Evolutionary conservation across 1,140 invertebrate species (phyloP).

Genomic region (Scaptodrosophila lebanonensis): DNA sequence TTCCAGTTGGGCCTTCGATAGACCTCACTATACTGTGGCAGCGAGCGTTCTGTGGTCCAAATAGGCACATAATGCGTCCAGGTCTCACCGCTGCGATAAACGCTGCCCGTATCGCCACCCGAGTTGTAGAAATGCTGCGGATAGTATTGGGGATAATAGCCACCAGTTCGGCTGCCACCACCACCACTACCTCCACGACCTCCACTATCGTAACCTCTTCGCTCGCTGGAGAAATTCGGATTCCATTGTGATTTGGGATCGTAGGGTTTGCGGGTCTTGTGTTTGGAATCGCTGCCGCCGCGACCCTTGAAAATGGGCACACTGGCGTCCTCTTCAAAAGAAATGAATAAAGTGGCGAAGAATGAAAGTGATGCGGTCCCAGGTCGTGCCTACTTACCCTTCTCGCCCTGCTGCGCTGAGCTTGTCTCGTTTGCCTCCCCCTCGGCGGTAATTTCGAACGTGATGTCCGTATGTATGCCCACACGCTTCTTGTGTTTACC

Average conservation of each 20-base stretch:
- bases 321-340: slow-evolving; percentile 62
- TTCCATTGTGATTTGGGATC: slow-evolving; percentile 71
- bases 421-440: slow-evolving; percentile 71
- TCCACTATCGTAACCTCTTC: slow-evolving; percentile 30
- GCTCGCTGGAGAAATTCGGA: slow-evolving; percentile 60
- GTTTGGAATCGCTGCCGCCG: slow-evolving; percentile 43
- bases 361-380: slow-evolving; percentile 16
- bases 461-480: slow-evolving; percentile 76
- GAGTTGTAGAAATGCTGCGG: slow-evolving; percentile 47
- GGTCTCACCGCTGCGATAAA: slow-evolving; percentile 51
- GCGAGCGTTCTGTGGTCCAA: slow-evolving; percentile 70
- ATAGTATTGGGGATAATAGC: slow-evolving; percentile 59
- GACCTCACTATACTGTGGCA: slow-evolving; percentile 46
- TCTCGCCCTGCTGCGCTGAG: slow-evolving; percentile 59
- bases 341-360: neutral
- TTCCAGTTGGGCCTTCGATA: slow-evolving; percentile 63
- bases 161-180: neutral
- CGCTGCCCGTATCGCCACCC: slow-evolving; percentile 26
- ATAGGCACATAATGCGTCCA: slow-evolving; percentile 71
- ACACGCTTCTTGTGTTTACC: slow-evolving; percentile 75
- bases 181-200: slow-evolving; percentile 10
- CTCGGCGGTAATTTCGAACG: slow-evolving; percentile 75
- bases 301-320: slow-evolving; percentile 75
- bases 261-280: slow-evolving; percentile 48
- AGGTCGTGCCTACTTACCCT: slow-evolving; percentile 44